Evolutionary conservation across 2,888 invertebrate species (phyloP).

Genomic region (Amphimallon solstitiale): DNA sequence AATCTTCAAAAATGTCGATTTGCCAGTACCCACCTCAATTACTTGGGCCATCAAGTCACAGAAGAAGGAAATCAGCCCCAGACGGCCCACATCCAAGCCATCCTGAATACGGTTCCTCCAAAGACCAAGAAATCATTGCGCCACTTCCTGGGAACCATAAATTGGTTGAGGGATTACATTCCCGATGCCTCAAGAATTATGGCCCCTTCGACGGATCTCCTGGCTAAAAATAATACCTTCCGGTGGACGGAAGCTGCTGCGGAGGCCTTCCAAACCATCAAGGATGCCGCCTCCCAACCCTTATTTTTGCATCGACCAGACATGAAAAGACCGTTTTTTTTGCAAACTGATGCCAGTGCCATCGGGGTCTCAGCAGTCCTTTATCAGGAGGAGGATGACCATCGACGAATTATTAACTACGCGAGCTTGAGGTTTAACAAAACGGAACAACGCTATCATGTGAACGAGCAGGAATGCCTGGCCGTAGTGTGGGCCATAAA

Average conservation of each 20-base stretch:
- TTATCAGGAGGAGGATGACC: conserved; percentile 40
- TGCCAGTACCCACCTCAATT: conserved; percentile 7
- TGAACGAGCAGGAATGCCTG: too few relatives aligned
- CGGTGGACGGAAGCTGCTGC: conserved; percentile 44
- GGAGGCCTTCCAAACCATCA: conserved; percentile 41
- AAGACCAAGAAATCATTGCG: conserved; percentile 20
- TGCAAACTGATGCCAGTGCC: too few relatives aligned
- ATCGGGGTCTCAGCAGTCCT: conserved; percentile 48
- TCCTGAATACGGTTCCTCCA: neutral
- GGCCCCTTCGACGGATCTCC: conserved; percentile 46
- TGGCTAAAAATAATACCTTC: conserved; percentile 45
- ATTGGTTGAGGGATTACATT: conserved; percentile 50
- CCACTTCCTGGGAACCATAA: conserved; percentile 42
- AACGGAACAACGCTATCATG: too few relatives aligned
- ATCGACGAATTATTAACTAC: conserved; percentile 42
- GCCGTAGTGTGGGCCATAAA: too few relatives aligned
- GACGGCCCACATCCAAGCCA: conserved; percentile 5
- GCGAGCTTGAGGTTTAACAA: conserved; percentile 41
- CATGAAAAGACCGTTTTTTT: too few relatives aligned
- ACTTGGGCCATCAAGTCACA: conserved; percentile 28
- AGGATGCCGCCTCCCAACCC: too few relatives aligned
- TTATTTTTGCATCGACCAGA: too few relatives aligned
- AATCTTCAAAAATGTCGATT: conserved; percentile 17
- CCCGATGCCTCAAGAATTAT: conserved; percentile 43
- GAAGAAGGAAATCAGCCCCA: conserved; percentile 12